phyloP scores from a whole-genome alignment of 1,140 invertebrate species.

The Heliconius himera region DNA sequence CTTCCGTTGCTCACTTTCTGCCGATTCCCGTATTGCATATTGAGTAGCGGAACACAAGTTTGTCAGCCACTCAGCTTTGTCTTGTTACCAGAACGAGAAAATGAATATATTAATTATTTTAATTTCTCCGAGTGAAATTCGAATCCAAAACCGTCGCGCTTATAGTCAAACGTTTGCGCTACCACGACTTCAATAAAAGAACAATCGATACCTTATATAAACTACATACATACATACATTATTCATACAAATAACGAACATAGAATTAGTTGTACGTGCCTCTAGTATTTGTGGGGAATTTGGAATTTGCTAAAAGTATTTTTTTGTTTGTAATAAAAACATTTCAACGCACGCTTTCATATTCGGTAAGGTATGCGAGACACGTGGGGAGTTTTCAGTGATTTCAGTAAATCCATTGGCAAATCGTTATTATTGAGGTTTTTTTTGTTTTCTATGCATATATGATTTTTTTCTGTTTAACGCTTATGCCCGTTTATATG shows the following conservation, averaged over 20 bases:
- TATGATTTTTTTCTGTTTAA: background rate
- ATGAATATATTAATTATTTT: too few relatives aligned
- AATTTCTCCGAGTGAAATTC: too few relatives aligned
- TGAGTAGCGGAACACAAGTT: too few relatives aligned
- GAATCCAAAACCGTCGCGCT: too few relatives aligned
- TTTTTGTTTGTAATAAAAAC: slow-evolving; percentile 1
- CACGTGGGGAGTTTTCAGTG: background rate
- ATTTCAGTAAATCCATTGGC: background rate
- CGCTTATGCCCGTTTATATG: background rate
- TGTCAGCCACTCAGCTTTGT: too few relatives aligned
- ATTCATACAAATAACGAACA: background rate
- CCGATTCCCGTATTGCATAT: too few relatives aligned
- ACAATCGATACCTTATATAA: too few relatives aligned
- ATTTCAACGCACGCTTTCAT: background rate
- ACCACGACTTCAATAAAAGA: too few relatives aligned
- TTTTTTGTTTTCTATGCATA: background rate
- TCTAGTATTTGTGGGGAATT: background rate
- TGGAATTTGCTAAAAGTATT: background rate
- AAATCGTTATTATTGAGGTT: background rate
- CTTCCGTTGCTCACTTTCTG: too few relatives aligned
- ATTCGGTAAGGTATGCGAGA: background rate
- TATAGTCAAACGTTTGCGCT: too few relatives aligned
- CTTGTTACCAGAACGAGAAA: too few relatives aligned
- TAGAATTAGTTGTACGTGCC: background rate
- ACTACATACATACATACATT: background rate